A percentile compares a stretch with the other conserved stretches of the same genome.
Conservation (phyloP, 1,140 invertebrate species). For the Procambarus clarkii region DNA sequence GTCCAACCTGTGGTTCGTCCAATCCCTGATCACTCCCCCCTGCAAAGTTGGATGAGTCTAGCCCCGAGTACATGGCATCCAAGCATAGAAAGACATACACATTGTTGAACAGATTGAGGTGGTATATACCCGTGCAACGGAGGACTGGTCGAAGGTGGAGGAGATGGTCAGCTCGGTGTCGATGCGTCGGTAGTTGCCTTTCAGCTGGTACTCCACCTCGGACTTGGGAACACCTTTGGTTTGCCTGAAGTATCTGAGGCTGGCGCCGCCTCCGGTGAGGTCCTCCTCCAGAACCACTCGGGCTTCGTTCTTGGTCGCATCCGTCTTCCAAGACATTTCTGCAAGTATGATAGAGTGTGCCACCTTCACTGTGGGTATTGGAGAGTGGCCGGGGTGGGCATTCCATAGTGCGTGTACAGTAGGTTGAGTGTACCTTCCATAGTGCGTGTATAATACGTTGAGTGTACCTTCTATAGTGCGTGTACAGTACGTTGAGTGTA, state of each 20-base stretch:
- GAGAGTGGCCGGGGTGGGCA: too few relatives aligned
- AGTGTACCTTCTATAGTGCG: too few relatives aligned
- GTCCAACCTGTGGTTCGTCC: too few relatives aligned
- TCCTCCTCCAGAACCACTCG: constrained; percentile 24
- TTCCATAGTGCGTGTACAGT: too few relatives aligned
- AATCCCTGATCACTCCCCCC: too few relatives aligned
- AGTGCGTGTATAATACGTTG: too few relatives aligned
- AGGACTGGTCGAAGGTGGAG: constrained; percentile 34
- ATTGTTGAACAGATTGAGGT: too few relatives aligned
- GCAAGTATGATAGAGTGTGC: neutral
- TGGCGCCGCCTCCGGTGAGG: constrained; percentile 11
- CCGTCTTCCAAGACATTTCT: constrained; percentile 51
- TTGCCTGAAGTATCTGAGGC: constrained; percentile 20
- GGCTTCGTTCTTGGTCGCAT: constrained; percentile 23
- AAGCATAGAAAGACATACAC: too few relatives aligned
- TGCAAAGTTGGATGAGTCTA: neutral
- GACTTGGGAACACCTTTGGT: constrained; percentile 40
- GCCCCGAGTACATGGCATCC: too few relatives aligned
- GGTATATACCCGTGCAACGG: constrained; percentile 24
- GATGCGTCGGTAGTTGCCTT: constrained; percentile 53
- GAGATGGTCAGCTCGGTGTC: constrained; percentile 52
- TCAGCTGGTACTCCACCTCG: constrained; percentile 48
- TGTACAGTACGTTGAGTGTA: too few relatives aligned
- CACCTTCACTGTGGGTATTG: too few relatives aligned
- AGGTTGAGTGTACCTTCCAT: too few relatives aligned